Base-by-base conservation (phyloP, 2,113 vertebrate genomes). In the Columba livia region DNA sequence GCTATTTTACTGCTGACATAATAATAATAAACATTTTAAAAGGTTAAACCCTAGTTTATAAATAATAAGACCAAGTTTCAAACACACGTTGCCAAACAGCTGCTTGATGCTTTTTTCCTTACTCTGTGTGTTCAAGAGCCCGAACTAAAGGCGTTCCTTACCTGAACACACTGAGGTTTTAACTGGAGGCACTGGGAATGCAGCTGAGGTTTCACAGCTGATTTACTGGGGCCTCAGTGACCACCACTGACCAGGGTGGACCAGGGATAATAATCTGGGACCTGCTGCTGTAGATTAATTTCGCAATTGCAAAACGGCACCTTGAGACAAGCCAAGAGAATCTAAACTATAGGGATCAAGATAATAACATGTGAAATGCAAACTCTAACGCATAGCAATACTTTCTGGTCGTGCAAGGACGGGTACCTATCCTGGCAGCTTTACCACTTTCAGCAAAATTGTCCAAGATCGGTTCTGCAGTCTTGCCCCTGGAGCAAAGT, bases 21-120 rank as follows among this genome's bases (percentile, higher is more conserved):
- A 69, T 53, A 62, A 84, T 70, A 89, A 91, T 42, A 93, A 96
- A 79, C 62, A 83, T 75, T 83, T 83, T 3, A 53, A 90, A 94
- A 94, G 75, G 64, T 88, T 96, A 93, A 95, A 36, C 47, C 79
- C 74, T 62, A 10, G 79, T 96, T 95, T 94, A 95, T 92, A 95
- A 88, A 94, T 82, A 85, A 50, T 25, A 85, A 91, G 79, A 69
- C 84, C 58, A 53, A 47, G 31, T 94, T 94, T 88, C 92, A 88
- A 83, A 91, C 62, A 79, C 50, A 47, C 25, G 26, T 23, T 85
- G 71, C 85, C 79, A 50, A 90, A 93, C 85, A 90, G 88, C 77
- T 95, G 90, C 87, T 77, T 73, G 82, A 61, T 73, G 66, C 26
- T 77, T 79, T 91, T 72, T 72, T 2, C 53, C 62, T 69, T 72